Evolutionary conservation across 2,797 vertebrate genomes (phyloP).

Genomic region (Cichlasoma orientale): DNA sequence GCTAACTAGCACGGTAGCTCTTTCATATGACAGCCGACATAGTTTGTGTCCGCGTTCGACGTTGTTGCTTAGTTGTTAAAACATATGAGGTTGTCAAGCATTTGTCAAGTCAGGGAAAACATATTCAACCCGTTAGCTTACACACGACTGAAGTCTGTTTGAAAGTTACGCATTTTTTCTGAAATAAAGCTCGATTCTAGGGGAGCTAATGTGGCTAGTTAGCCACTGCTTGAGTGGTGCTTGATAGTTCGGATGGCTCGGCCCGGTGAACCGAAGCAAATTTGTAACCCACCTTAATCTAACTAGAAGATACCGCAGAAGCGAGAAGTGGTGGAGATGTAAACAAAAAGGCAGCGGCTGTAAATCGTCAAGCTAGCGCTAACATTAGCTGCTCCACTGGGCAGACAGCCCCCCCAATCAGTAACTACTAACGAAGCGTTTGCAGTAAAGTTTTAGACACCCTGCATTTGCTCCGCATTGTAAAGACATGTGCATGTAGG

Average conservation of each 20-base stretch:
- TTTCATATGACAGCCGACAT: constrained; percentile 55
- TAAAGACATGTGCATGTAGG: not conserved
- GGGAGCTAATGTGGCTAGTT: constrained; percentile 43
- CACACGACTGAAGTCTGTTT: not conserved
- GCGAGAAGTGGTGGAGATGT: not conserved
- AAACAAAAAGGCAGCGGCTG: not conserved
- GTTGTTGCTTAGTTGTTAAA: not conserved
- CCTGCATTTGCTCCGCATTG: not conserved
- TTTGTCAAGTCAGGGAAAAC: not conserved
- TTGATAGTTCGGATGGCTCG: constrained; percentile 7
- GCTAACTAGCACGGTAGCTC: constrained; percentile 39
- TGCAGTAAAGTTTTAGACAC: constrained; percentile 58
- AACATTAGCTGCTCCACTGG: not conserved
- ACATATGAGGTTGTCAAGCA: not conserved
- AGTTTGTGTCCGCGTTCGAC: constrained; percentile 37
- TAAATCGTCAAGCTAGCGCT: not conserved
- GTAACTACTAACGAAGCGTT: constrained; percentile 1
- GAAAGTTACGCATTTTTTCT: constrained; percentile 19
- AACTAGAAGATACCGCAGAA: not conserved
- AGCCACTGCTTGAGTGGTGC: constrained; percentile 10
- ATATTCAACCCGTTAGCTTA: not conserved
- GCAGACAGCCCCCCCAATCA: not conserved
- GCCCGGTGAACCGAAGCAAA: constrained; percentile 20
- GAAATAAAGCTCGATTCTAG: constrained; percentile 11
- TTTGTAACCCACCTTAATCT: not conserved